Evolutionary conservation across 2,113 vertebrate genomes (phyloP), one percentile per base, ranked within the genome.

Genomic region (Mormyrus lacerda): DNA sequence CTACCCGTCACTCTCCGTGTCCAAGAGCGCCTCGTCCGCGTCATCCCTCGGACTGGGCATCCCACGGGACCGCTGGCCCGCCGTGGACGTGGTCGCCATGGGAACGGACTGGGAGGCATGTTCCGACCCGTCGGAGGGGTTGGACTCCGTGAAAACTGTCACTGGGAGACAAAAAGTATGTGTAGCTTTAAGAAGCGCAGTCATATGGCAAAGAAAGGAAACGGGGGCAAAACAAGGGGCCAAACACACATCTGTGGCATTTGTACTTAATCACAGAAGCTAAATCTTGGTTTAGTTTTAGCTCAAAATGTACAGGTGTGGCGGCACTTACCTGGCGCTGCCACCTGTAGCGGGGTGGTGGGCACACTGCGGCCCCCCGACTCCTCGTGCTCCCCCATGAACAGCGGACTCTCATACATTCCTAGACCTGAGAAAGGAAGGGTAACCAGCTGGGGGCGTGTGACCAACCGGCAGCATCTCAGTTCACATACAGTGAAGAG

Each of bases 391-490:
- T 99, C 92, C 50, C 97, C 97, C 89, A 99, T 96, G 92, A 98
- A 99, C 0, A 99, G 96, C 8, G 98, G 98, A 9, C 97, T 98
- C 94, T 99, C 98, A 31, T 99, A 99, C 97, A 99, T 98, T 48
- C 98, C 98, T 91, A 99, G 94, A 90, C 98, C 98, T 99, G 44
- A 89, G 4, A 31, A 50, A 27, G 17, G 42, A 50, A 39, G 87
- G 87, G 86, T 45, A 21, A 2, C 2, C 27, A 0, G 58, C 31
- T 4, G 65, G 58, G 79, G 92, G 98, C 98, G 97, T 50, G 97
- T 97, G 44, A 21, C 96, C 91, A 35, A 97, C 95, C 90, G 97
- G 98, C 0, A 98, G 91, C 0, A 27, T 61, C n/a, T n/a, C 24
- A 24, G 65, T 35, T 73, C 65, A 73, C 65, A 73, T 4, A 11